phyloP scores from a whole-genome alignment of 2,888 invertebrate genomes.

The Tenthredo distinguenda region DNA sequence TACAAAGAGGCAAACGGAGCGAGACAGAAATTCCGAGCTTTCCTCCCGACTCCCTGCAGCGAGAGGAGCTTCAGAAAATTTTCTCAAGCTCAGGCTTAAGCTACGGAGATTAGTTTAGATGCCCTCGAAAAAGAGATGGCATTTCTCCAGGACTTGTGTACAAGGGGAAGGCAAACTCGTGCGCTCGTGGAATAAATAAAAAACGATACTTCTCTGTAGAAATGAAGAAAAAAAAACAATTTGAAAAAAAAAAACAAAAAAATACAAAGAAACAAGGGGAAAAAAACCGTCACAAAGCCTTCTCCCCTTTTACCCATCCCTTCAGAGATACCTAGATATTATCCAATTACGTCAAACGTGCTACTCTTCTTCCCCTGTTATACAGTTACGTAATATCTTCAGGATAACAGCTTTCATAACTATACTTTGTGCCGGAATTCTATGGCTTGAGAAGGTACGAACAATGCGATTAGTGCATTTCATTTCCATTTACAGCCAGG shows the following conservation, averaged over 20 bases:
- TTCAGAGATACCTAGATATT: conserved; percentile 27
- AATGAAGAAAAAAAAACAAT: not conserved
- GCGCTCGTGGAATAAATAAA: conserved; percentile 7
- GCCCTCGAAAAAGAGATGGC: conserved; percentile 45
- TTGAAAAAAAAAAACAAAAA: not conserved
- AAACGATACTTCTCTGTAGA: conserved; percentile 21
- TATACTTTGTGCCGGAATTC: not conserved
- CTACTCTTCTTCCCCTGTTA: not conserved
- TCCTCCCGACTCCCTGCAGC: not conserved
- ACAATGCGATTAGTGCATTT: not conserved
- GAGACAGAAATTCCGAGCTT: conserved; percentile 28
- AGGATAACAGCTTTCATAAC: conserved; percentile 3
- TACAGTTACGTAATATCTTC: conserved; percentile 15
- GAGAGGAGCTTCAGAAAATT: conserved; percentile 23
- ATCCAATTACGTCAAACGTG: conserved; percentile 47
- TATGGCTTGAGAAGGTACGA: not conserved
- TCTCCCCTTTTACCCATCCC: not conserved
- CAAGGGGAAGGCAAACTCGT: not conserved
- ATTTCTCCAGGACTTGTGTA: conserved; percentile 32
- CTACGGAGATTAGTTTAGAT: conserved; percentile 39
- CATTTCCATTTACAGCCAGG: not conserved
- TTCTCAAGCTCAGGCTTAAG: conserved; percentile 42
- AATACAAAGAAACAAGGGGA: not conserved
- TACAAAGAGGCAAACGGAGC: conserved; percentile 30
- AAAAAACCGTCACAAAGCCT: conserved; percentile 11